phyloP scores from a whole-genome alignment of 2,797 vertebrate genomes.

The Diplodus sargus region DNA sequence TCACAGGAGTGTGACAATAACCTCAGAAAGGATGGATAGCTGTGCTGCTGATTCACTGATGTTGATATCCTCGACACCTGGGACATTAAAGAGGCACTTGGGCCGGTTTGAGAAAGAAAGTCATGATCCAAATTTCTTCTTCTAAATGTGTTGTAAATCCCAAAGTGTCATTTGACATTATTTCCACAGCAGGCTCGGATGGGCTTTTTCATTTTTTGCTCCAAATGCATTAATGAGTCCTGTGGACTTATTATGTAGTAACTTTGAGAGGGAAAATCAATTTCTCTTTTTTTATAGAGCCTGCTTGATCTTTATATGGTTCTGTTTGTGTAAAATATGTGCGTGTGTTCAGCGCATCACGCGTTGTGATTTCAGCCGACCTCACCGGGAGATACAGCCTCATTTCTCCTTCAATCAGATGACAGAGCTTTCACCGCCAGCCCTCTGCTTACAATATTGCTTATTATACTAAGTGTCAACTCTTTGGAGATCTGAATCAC shows the following conservation, averaged over 20 bases:
- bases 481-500: conserved; percentile 55
- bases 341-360: background rate
- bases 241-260: background rate
- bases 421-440: conserved; percentile 34
- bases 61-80: conserved; percentile 54
- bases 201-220: conserved; percentile 12
- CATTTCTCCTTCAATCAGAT: conserved; percentile 43
- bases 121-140: conserved; percentile 39
- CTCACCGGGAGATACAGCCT: background rate
- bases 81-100: conserved; percentile 43
- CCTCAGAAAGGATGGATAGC: conserved; percentile 46
- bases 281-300: background rate
- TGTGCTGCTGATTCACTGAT: conserved; percentile 64
- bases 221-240: conserved; percentile 11
- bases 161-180: conserved; percentile 13
- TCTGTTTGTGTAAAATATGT: conserved; percentile 8
- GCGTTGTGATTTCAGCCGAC: conserved; percentile 29
- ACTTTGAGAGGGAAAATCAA: background rate
- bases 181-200: conserved; percentile 13
- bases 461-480: conserved; percentile 37
- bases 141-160: conserved; percentile 11
- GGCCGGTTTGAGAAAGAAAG: conserved; percentile 37
- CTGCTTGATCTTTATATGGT: background rate
- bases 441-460: conserved; percentile 20
- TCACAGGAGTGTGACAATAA: conserved; percentile 53